Percentiles rank a stretch among this genome's conserved stretches.
Evolutionary conservation across 1,140 invertebrate genomes (phyloP).

Genomic region (Hylyphantes graminicola): DNA sequence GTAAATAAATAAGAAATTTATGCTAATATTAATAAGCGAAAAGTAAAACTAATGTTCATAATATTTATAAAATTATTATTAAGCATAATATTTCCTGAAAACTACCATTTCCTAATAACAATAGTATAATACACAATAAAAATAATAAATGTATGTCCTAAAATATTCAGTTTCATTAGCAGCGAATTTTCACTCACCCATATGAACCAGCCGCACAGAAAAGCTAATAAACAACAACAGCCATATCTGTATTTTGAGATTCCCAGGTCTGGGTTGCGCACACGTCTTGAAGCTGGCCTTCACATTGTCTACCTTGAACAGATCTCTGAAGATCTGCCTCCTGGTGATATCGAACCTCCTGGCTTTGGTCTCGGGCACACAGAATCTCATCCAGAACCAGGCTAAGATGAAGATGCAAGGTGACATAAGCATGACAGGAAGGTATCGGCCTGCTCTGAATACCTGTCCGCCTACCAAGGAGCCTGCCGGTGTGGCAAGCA

Average conservation of each 20-base stretch:
- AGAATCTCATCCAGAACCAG: conserved; percentile 38
- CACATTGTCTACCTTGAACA: conserved; percentile 44
- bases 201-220: conserved; percentile 19
- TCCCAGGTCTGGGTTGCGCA: conserved; percentile 28
- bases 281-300: conserved; percentile 50
- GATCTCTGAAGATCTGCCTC: conserved; percentile 15
- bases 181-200: conserved; percentile 16
- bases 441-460: conserved; percentile 13
- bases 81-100: no score
- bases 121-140: no score
- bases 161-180: no score
- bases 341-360: conserved; percentile 26
- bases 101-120: no score
- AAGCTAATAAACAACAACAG: conserved; percentile 21
- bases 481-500: conserved; percentile 40
- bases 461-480: conserved; percentile 35
- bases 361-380: conserved; percentile 34
- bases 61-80: no score
- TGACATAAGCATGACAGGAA: conserved; percentile 21
- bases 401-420: conserved; percentile 13
- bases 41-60: no score
- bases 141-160: no score
- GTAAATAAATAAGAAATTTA: no score
- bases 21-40: no score
- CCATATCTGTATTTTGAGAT: conserved; percentile 50